phyloP scores from a whole-genome alignment of 2,113 vertebrate species.

The Neoarius graeffei region DNA sequence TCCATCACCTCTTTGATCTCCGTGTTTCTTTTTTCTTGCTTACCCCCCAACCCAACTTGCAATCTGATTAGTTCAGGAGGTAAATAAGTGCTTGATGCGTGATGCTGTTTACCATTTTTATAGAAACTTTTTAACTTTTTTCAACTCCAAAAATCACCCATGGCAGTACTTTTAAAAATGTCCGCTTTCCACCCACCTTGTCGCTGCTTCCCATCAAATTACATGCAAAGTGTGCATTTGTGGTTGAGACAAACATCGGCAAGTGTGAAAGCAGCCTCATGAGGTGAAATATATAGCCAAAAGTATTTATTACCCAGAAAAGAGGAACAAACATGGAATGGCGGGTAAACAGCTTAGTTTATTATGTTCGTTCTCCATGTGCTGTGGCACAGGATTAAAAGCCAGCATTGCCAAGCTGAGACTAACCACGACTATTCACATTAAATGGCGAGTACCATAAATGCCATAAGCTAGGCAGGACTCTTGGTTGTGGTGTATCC shows the following conservation, averaged over 20 bases:
- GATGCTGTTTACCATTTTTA: background rate
- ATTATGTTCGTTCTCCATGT: constrained; percentile 12
- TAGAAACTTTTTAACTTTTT: background rate
- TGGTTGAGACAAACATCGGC: too few relatives aligned
- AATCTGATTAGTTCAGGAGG: background rate
- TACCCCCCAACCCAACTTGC: background rate
- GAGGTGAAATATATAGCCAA: constrained; percentile 32
- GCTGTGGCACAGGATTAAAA: constrained; percentile 2
- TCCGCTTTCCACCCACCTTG: background rate
- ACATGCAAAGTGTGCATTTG: background rate
- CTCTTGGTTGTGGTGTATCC: background rate
- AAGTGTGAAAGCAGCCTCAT: constrained; percentile 25
- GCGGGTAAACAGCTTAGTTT: background rate
- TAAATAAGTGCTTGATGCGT: background rate
- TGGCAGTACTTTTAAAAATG: background rate
- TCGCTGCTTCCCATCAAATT: background rate
- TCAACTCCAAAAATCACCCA: background rate
- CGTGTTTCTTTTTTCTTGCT: background rate
- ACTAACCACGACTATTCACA: background rate
- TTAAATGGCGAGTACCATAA: constrained; percentile 13
- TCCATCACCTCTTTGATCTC: background rate
- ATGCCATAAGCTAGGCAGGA: background rate
- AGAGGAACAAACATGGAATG: constrained; percentile 1
- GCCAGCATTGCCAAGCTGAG: background rate
- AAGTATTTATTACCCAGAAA: constrained; percentile 21